phyloP scores from a whole-genome alignment of 2,113 vertebrate species.

The Dromas ardeola region DNA sequence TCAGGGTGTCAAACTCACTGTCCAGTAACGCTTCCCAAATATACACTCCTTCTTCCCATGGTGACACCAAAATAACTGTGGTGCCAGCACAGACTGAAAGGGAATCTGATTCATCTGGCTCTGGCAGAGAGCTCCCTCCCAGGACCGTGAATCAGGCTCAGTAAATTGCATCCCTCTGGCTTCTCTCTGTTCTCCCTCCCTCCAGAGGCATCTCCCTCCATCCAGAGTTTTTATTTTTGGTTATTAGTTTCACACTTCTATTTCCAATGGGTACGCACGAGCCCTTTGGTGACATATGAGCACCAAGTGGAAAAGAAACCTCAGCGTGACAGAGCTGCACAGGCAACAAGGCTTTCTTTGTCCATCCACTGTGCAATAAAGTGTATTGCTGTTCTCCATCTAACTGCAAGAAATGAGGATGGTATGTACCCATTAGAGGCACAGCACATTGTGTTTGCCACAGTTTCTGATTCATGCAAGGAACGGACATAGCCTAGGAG shows the following conservation, averaged over 20 bases:
- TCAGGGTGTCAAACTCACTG: neutral
- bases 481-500: neutral
- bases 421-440: neutral
- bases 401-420: constrained; percentile 7
- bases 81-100: constrained; percentile 16
- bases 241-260: constrained; percentile 39
- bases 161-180: neutral
- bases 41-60: neutral
- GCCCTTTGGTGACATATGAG: neutral
- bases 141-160: neutral
- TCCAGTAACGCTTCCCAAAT: neutral
- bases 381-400: constrained; percentile 13
- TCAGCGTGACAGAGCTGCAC: neutral
- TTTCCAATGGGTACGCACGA: neutral
- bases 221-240: constrained; percentile 40
- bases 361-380: neutral
- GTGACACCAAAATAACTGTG: constrained; percentile 33
- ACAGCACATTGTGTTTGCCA: constrained; percentile 24
- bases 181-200: neutral
- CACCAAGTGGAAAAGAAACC: constrained; percentile 26
- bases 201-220: neutral
- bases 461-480: constrained; percentile 17
- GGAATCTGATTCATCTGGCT: constrained; percentile 40
- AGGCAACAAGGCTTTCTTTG: constrained; percentile 42
- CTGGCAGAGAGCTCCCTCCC: neutral